Evolutionary conservation across 2,888 invertebrate genomes (phyloP).

Genomic region (Acleris sparsana): DNA sequence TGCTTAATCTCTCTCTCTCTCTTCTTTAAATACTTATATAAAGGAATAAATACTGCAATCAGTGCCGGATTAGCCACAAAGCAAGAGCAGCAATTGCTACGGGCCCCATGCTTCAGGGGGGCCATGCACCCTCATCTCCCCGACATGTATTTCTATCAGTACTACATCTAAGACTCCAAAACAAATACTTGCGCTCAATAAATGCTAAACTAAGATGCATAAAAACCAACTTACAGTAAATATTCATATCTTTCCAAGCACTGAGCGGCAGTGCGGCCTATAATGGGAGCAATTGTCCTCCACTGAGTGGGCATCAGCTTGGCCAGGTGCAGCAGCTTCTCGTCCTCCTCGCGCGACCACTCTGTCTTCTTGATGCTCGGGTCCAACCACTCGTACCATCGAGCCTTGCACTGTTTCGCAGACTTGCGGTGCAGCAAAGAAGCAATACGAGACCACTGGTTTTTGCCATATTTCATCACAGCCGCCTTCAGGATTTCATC

Average conservation of each 20-base stretch:
- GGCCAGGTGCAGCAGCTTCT: slow-evolving; percentile 97
- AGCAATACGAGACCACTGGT: slow-evolving; percentile 99
- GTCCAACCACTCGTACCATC: slow-evolving; percentile 99
- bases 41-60: too few species aligned
- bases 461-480: slow-evolving; percentile 99
- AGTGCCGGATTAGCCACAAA: too few species aligned
- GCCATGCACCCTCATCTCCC: too few species aligned
- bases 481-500: slow-evolving; percentile 99
- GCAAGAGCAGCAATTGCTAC: too few species aligned
- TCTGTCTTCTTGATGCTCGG: slow-evolving; percentile 99
- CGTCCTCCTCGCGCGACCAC: slow-evolving; percentile 99
- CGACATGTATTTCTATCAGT: too few species aligned
- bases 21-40: too few species aligned
- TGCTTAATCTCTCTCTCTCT: too few species aligned
- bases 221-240: slow-evolving; percentile 87
- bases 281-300: slow-evolving; percentile 99
- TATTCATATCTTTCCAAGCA: slow-evolving; percentile 99
- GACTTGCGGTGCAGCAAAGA: slow-evolving; percentile 98
- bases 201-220: not conserved
- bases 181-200: too few species aligned
- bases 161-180: too few species aligned
- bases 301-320: slow-evolving; percentile 99
- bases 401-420: slow-evolving; percentile 99
- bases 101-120: too few species aligned
- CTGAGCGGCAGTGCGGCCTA: slow-evolving; percentile 99